Evolutionary conservation across 2,888 invertebrate genomes (phyloP).

Genomic region (Caenorhabditis doughertyi): DNA sequence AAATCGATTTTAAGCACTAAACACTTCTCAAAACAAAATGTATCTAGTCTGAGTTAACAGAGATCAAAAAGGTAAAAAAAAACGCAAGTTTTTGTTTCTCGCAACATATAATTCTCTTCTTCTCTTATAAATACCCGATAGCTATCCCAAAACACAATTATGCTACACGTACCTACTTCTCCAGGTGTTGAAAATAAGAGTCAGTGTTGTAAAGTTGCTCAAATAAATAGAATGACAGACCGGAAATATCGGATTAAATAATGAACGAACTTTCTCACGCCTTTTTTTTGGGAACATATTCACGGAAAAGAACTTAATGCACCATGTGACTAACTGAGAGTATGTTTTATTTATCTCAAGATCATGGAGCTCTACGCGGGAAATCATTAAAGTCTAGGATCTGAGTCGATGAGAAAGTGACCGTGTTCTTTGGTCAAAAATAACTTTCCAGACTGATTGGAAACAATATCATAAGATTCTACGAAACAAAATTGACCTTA

Average conservation of each 20-base stretch:
- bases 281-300: constrained; percentile 3
- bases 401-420: too few relatives aligned
- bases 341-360: constrained; percentile 12
- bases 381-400: too few relatives aligned
- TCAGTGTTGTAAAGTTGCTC: neutral
- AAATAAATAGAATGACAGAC: neutral
- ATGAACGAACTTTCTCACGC: neutral
- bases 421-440: too few relatives aligned
- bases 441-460: too few relatives aligned
- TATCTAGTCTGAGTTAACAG: neutral
- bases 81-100: neutral
- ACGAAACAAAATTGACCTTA: too few relatives aligned
- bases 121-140: constrained; percentile 5
- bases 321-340: constrained; percentile 15
- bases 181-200: neutral
- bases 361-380: constrained; percentile 1
- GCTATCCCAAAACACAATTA: constrained; percentile 26
- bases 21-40: too few relatives aligned
- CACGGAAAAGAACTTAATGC: neutral
- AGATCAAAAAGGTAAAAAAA: neutral
- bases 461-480: too few relatives aligned
- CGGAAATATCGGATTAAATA: too few relatives aligned
- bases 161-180: neutral
- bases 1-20: too few relatives aligned
- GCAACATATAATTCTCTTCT: neutral